phyloP scores from a whole-genome alignment of 35 echinoderm and acorn worm species.

The Heliocidaris erythrogramma region DNA sequence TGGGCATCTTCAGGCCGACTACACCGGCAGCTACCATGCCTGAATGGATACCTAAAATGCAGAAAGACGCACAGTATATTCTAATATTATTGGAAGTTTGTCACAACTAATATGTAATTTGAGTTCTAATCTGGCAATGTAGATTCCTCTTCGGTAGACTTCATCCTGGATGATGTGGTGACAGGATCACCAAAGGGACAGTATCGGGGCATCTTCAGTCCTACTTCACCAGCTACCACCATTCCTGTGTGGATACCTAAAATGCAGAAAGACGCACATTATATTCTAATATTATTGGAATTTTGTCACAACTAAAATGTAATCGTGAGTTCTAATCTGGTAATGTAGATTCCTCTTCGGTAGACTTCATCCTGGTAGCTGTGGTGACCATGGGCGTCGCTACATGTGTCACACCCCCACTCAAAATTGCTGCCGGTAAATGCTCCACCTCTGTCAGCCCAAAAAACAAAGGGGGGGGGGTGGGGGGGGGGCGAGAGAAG shows the following conservation, averaged over 20 bases:
- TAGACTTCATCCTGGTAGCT: slow-evolving; percentile 89
- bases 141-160: slow-evolving; percentile 64
- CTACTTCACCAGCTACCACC: slow-evolving; percentile 91
- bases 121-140: too few species aligned
- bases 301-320: too few species aligned
- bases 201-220: slow-evolving; percentile 95
- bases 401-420: too few species aligned
- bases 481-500: too few species aligned
- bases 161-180: slow-evolving; percentile 89
- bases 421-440: too few species aligned
- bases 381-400: too few species aligned
- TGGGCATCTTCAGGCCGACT: slow-evolving; percentile 91
- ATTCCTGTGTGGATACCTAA: slow-evolving; percentile 91
- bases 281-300: too few species aligned
- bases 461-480: too few species aligned
- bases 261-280: background rate
- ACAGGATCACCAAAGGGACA: slow-evolving; percentile 97
- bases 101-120: too few species aligned
- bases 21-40: slow-evolving; percentile 93
- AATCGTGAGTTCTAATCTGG: too few species aligned
- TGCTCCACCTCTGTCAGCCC: too few species aligned
- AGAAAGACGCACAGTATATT: background rate
- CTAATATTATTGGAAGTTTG: too few species aligned
- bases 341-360: background rate
- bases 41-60: slow-evolving; percentile 80